Evolutionary conservation across 2,797 vertebrate species (phyloP).

Genomic region (Microcaecilia unicolor): DNA sequence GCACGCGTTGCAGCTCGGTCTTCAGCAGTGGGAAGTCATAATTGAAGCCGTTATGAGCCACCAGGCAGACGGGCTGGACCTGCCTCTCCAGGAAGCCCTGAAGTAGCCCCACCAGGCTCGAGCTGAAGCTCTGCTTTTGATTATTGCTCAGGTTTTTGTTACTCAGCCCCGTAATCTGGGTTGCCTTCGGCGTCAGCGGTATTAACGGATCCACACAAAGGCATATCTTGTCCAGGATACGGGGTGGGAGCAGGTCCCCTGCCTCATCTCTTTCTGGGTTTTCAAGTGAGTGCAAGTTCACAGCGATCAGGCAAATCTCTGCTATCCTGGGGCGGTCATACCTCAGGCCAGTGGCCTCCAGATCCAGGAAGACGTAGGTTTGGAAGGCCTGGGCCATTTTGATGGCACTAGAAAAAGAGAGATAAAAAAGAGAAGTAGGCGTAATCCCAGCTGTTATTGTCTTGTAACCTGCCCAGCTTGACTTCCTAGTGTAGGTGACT

Average conservation of each 20-base stretch:
- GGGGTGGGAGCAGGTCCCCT: constrained; percentile 15
- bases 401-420: neutral
- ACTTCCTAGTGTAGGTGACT: no score
- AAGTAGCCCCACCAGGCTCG: neutral
- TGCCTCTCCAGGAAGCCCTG: constrained; percentile 41
- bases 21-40: constrained; percentile 47
- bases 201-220: constrained; percentile 38
- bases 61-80: constrained; percentile 40
- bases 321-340: constrained; percentile 20
- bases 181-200: constrained; percentile 26
- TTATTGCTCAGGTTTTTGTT: constrained; percentile 13
- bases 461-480: no score
- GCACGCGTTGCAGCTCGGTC: constrained; percentile 27
- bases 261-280: neutral
- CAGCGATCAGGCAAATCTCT: constrained; percentile 31
- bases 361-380: constrained; percentile 44
- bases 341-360: constrained; percentile 42
- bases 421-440: no score
- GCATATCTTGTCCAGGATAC: constrained; percentile 45
- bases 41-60: constrained; percentile 46
- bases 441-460: no score
- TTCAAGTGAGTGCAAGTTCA: constrained; percentile 35
- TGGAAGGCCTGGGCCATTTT: neutral
- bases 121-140: constrained; percentile 26
- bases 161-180: constrained; percentile 37